Evolutionary conservation across 2,888 invertebrate genomes (phyloP).

Genomic region (Drosophila falleni): DNA sequence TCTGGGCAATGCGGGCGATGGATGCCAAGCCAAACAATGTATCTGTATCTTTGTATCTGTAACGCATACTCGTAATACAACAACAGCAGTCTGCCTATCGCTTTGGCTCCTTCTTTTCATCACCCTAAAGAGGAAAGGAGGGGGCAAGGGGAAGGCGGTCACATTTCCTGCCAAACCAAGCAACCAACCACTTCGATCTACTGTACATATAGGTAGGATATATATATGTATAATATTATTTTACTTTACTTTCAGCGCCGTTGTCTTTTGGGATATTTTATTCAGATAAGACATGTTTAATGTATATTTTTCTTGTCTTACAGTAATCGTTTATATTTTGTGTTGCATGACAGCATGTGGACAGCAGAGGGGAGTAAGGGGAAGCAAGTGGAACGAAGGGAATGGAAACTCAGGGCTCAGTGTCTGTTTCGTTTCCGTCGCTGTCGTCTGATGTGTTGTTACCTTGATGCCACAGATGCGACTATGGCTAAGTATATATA

Average conservation of each 20-base stretch:
- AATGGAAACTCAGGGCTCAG: slow-evolving; percentile 35
- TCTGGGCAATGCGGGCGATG: slow-evolving; percentile 30
- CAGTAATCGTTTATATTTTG: slow-evolving; percentile 82
- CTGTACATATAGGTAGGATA: slow-evolving; percentile 34
- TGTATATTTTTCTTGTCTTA: slow-evolving; percentile 81
- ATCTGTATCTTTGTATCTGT: slow-evolving; percentile 62
- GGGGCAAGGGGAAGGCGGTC: slow-evolving; percentile 56
- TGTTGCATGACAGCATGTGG: slow-evolving; percentile 50
- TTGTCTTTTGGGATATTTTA: slow-evolving; percentile 82
- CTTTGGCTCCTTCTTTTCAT: slow-evolving; percentile 37
- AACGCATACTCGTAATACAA: slow-evolving; percentile 48
- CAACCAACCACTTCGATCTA: slow-evolving; percentile 64
- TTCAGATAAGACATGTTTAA: slow-evolving; percentile 83
- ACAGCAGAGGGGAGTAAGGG: slow-evolving; percentile 8
- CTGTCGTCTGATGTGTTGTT: slow-evolving; percentile 70
- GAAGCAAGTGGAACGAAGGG: not conserved
- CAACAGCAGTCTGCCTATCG: slow-evolving; percentile 44
- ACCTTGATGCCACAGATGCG: slow-evolving; percentile 69
- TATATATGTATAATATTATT: slow-evolving; percentile 73
- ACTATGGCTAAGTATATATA: slow-evolving; percentile 35
- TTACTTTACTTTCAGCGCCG: slow-evolving; percentile 75
- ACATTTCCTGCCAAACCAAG: slow-evolving; percentile 57
- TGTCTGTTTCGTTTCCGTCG: slow-evolving; percentile 72
- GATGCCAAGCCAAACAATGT: slow-evolving; percentile 65
- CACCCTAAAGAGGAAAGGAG: slow-evolving; percentile 46